Evolutionary conservation across 2,797 vertebrate genomes (phyloP).

Genomic region (Okamejei kenojei): DNA sequence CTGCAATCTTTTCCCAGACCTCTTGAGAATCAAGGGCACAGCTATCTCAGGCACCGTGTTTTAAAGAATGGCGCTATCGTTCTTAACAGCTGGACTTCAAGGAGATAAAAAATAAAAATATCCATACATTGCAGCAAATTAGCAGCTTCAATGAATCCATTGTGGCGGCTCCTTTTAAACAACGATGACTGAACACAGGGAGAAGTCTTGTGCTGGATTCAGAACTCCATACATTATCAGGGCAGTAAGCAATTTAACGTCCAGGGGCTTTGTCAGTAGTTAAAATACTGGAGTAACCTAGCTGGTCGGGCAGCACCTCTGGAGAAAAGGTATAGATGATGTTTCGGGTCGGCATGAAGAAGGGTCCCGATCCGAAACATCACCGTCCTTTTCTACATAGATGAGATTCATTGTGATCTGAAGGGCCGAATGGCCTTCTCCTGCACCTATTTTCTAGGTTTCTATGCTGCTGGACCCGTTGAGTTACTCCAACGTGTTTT

Average conservation of each 20-base stretch:
- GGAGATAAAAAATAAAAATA: not conserved
- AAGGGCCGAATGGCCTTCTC: no score
- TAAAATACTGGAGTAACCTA: no score
- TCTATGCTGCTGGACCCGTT: no score
- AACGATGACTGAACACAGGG: not conserved
- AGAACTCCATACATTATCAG: not conserved
- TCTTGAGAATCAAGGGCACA: not conserved
- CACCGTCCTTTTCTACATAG: no score
- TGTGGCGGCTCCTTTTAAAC: not conserved
- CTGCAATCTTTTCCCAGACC: not conserved
- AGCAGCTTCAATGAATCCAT: not conserved
- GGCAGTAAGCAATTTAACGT: not conserved
- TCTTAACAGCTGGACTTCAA: not conserved
- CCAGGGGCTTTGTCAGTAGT: no score
- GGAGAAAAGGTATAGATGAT: no score
- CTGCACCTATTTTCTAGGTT: no score
- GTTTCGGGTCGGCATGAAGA: no score
- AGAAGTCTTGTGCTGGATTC: not conserved
- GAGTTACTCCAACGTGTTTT: not conserved
- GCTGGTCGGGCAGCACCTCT: no score
- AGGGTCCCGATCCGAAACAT: no score
- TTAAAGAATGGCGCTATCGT: not conserved
- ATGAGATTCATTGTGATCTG: no score
- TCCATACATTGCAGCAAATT: not conserved
- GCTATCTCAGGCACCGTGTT: not conserved